Evolutionary conservation across 2,113 vertebrate species (phyloP).

Genomic region (Corythaeola cristata): DNA sequence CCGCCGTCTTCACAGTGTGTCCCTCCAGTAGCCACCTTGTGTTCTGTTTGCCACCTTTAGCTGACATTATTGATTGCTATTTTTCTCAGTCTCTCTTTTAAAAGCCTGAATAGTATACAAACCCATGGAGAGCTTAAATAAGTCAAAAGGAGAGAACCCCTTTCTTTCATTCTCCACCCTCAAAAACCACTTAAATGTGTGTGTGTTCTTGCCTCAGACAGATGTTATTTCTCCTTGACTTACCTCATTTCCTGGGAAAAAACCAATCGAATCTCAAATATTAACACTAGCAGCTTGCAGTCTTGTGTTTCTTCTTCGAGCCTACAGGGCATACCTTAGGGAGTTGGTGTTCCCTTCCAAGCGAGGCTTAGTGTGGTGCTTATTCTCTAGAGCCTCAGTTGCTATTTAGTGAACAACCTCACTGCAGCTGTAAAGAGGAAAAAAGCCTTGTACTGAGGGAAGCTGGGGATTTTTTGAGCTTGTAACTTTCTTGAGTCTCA

Average conservation of each 20-base stretch:
- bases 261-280: not conserved
- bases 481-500: not conserved
- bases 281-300: conserved; percentile 38
- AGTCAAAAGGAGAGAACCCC: conserved; percentile 18
- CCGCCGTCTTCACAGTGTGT: not conserved
- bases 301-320: not conserved
- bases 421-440: not conserved
- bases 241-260: conserved; percentile 23
- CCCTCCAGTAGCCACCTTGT: not conserved
- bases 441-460: not conserved
- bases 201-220: conserved; percentile 12
- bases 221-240: conserved; percentile 44
- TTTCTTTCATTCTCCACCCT: not conserved
- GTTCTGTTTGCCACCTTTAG: conserved; percentile 43
- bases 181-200: not conserved
- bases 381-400: not conserved
- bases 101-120: conserved; percentile 14
- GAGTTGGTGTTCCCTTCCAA: conserved; percentile 34
- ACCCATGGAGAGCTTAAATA: not conserved
- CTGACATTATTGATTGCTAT: conserved; percentile 37
- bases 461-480: not conserved
- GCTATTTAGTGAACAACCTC: conserved; percentile 18
- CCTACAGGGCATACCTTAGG: not conserved
- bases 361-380: not conserved
- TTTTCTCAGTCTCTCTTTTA: conserved; percentile 25